These are phyloP conservation scores for Tetanocera ferruginea DNA, from an alignment of 2,888 invertebrate species.

Conservation along the genomic window DNA sequence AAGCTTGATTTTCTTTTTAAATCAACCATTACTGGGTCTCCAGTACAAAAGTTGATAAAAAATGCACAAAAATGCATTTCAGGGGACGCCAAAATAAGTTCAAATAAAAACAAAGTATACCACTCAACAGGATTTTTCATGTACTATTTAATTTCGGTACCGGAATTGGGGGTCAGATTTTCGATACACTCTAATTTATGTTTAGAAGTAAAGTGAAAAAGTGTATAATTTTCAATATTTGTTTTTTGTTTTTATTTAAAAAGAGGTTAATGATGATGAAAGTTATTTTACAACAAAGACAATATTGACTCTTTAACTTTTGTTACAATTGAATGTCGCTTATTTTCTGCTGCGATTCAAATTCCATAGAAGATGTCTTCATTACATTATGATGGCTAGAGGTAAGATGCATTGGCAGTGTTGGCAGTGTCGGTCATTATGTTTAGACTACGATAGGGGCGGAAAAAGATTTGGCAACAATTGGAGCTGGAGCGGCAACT, in stretches of 20 bases:
- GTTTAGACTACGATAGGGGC: conserved; percentile 62
- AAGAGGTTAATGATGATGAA: conserved; percentile 57
- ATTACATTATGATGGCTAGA: conserved; percentile 3
- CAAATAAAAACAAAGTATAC: no score
- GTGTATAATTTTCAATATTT: not conserved
- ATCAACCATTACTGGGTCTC: no score
- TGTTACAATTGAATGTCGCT: conserved; percentile 68
- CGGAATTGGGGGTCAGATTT: no score
- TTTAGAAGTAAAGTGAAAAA: conserved; percentile 3
- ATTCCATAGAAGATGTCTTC: conserved; percentile 42
- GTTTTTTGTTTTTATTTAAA: conserved; percentile 47
- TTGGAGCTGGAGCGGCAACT: conserved; percentile 60
- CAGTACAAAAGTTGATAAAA: no score
- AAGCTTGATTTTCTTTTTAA: no score
- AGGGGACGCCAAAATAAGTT: no score
- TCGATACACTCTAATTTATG: no score
- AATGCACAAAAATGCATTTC: no score
- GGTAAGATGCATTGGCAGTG: conserved; percentile 6
- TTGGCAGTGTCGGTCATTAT: not conserved
- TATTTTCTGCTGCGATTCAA: conserved; percentile 55
- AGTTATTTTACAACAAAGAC: conserved; percentile 62
- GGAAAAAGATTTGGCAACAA: conserved; percentile 59
- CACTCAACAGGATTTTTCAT: no score
- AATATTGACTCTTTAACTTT: conserved; percentile 59
- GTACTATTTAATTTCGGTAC: no score